These are phyloP conservation scores for Beaufortia kweichowensis DNA, from an alignment of 2,113 vertebrate genomes.

Conservation along the genomic window DNA sequence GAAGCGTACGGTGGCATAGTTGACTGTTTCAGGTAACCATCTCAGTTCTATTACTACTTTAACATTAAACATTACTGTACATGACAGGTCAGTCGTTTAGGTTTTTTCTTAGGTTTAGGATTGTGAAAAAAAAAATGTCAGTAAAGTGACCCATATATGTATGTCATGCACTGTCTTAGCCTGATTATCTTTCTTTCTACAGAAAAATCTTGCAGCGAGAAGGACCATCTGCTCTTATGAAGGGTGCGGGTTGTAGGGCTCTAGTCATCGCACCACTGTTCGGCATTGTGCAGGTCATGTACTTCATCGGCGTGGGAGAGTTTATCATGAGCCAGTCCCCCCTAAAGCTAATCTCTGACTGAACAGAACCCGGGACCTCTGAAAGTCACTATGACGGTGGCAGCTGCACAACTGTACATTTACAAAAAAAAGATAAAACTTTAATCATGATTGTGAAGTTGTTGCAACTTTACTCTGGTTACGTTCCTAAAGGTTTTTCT, in stretches of 20 bases:
- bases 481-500: constrained; percentile 40
- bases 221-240: constrained; percentile 78
- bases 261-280: constrained; percentile 83
- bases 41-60: neutral
- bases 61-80: no score
- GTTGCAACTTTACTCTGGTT: neutral
- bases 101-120: no score
- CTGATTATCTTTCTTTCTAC: constrained; percentile 35
- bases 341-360: constrained; percentile 60
- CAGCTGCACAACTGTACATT: constrained; percentile 25
- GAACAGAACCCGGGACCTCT: constrained; percentile 34
- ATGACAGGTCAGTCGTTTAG: no score
- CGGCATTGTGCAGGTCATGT: constrained; percentile 82
- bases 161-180: neutral
- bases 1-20: constrained; percentile 76
- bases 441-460: constrained; percentile 14
- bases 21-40: constrained; percentile 73
- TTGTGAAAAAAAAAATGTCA: no score
- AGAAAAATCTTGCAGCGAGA: constrained; percentile 79
- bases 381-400: neutral
- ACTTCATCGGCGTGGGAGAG: constrained; percentile 79
- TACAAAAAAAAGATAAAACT: neutral
- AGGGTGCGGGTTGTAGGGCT: constrained; percentile 78
- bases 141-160: no score
- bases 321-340: constrained; percentile 72